A percentile compares a stretch with the other conserved stretches of the same genome.
Conservation (phyloP, 2,113 vertebrate genomes). For the Paradoxurus hermaphroditus region DNA sequence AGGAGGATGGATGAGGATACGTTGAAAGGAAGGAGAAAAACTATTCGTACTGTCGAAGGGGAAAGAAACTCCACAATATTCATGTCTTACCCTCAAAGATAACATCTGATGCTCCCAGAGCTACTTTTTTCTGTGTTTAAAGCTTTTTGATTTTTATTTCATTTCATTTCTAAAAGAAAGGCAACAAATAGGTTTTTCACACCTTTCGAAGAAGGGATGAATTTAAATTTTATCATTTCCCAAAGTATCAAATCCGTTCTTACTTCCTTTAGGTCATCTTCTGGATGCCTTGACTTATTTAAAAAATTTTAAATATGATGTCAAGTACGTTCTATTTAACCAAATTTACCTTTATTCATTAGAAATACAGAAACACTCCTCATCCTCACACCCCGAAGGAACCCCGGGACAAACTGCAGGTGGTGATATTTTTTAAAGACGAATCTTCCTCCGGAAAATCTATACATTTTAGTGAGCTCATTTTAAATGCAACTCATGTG, state of each 20-base stretch:
- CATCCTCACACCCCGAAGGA: not conserved
- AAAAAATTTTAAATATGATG: not conserved
- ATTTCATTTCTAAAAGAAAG: not conserved
- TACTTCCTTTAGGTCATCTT: not conserved
- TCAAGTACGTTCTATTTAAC: not conserved
- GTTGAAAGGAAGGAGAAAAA: not conserved
- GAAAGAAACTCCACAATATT: not conserved
- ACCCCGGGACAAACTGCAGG: not conserved
- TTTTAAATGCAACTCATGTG: not conserved
- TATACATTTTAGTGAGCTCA: not conserved
- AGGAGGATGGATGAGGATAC: fast-evolving
- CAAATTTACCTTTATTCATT: not conserved
- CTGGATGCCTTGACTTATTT: not conserved
- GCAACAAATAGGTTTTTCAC: not conserved
- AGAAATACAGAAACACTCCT: not conserved
- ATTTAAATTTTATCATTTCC: not conserved
- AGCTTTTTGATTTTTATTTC: not conserved
- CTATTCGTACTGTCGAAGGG: not conserved
- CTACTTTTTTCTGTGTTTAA: not conserved
- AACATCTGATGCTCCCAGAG: not conserved
- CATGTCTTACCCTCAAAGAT: not conserved
- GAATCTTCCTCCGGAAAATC: not conserved
- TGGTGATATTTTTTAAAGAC: not conserved
- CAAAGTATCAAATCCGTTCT: not conserved
- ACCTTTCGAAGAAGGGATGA: not conserved